These are phyloP conservation scores for Artibeus jamaicensis DNA, from an alignment of 2,797 vertebrate genomes.

Conservation along the genomic window DNA sequence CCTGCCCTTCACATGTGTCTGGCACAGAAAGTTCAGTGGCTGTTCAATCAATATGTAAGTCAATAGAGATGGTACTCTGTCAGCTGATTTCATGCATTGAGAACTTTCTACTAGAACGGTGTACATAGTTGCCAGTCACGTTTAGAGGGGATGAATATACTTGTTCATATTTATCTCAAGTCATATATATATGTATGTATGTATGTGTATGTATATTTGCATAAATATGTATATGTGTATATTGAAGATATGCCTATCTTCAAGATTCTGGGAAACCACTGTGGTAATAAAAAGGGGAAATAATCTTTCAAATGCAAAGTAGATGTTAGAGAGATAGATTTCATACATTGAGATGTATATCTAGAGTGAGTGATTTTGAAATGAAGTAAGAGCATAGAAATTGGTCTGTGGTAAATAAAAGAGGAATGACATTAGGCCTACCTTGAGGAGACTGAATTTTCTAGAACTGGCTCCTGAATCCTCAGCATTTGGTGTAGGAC, in stretches of 20 bases:
- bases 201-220: background rate
- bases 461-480: background rate
- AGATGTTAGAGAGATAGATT: background rate
- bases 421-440: background rate
- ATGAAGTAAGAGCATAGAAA: background rate
- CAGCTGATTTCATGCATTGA: background rate
- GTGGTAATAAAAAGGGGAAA: slow-evolving; percentile 12
- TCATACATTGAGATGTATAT: background rate
- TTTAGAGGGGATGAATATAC: background rate
- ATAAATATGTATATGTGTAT: background rate
- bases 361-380: background rate
- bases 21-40: background rate
- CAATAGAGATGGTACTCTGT: background rate
- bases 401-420: background rate
- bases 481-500: background rate
- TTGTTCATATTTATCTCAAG: slow-evolving; percentile 4
- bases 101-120: background rate
- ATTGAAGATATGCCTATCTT: background rate
- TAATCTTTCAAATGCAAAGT: background rate
- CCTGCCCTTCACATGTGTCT: background rate
- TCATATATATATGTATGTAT: background rate
- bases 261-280: background rate
- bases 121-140: background rate
- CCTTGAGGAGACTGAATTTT: background rate
- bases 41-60: background rate